Evolutionary conservation across 2,113 vertebrate species (phyloP).

Genomic region (Rhinopithecus roxellana): DNA sequence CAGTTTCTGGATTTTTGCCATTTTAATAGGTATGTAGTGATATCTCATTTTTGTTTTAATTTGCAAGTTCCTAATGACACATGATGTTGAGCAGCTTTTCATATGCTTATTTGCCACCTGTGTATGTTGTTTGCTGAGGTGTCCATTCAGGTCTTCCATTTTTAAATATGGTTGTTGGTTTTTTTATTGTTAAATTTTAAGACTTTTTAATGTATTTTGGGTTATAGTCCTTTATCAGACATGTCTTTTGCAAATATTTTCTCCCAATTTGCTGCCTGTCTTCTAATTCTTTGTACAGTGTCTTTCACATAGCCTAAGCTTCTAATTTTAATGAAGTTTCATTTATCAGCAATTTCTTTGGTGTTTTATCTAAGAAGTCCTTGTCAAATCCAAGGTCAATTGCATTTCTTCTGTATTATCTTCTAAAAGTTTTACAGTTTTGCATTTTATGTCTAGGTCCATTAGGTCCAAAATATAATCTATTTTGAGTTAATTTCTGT

Average conservation of each 20-base stretch:
- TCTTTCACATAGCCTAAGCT: not conserved
- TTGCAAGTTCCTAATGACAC: not conserved
- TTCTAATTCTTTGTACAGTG: not conserved
- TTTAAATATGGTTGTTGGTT: not conserved
- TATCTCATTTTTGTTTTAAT: not conserved
- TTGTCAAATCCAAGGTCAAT: not conserved
- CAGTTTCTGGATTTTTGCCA: not conserved
- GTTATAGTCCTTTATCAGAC: not conserved
- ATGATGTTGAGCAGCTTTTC: not conserved
- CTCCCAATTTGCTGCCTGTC: not conserved
- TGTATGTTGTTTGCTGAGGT: not conserved
- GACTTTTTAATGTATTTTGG: not conserved
- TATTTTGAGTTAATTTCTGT: not conserved
- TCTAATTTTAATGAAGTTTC: not conserved
- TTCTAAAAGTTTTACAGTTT: not conserved
- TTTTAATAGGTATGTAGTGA: not conserved
- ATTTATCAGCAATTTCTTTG: not conserved
- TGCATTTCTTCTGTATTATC: not conserved
- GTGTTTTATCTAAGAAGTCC: not conserved
- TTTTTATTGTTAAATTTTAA: not conserved
- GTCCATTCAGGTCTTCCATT: not conserved
- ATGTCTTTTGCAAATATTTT: not conserved
- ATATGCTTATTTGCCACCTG: not conserved
- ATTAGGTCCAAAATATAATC: not conserved
- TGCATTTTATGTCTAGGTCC: not conserved